Conservation (phyloP, 2,888 invertebrate species). For the Ischnura elegans region DNA sequence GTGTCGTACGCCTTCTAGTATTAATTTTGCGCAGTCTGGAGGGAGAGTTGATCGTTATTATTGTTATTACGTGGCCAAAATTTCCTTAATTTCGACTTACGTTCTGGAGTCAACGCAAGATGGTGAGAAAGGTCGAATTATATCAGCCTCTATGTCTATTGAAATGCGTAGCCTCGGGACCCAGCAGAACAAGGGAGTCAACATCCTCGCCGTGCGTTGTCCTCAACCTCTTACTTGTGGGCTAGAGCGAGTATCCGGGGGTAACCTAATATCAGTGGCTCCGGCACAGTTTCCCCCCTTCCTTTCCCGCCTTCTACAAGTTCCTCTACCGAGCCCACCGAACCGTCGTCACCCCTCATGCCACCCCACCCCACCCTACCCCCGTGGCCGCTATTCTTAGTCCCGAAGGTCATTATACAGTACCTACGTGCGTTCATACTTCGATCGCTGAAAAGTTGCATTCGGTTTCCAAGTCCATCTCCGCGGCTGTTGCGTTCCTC, state of each 20-base stretch:
- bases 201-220: background rate
- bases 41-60: too few species aligned
- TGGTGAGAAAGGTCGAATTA: too few species aligned
- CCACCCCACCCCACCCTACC: background rate
- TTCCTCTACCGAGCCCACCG: background rate
- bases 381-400: conserved; percentile 16
- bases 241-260: background rate
- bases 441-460: conserved; percentile 22
- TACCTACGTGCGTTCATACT: background rate
- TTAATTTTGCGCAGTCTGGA: too few species aligned
- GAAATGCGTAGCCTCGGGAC: background rate
- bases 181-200: background rate
- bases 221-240: background rate
- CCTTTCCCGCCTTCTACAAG: background rate
- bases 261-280: background rate
- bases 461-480: background rate
- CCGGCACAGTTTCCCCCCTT: background rate
- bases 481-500: background rate
- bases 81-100: too few species aligned
- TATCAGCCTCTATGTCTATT: too few species aligned
- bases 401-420: conserved; percentile 29
- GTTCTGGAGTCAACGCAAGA: too few species aligned
- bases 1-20: too few species aligned
- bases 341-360: background rate
- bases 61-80: too few species aligned